These are phyloP conservation scores for Lota lota DNA, from an alignment of 2,113 vertebrate species.

Conservation along the genomic window DNA sequence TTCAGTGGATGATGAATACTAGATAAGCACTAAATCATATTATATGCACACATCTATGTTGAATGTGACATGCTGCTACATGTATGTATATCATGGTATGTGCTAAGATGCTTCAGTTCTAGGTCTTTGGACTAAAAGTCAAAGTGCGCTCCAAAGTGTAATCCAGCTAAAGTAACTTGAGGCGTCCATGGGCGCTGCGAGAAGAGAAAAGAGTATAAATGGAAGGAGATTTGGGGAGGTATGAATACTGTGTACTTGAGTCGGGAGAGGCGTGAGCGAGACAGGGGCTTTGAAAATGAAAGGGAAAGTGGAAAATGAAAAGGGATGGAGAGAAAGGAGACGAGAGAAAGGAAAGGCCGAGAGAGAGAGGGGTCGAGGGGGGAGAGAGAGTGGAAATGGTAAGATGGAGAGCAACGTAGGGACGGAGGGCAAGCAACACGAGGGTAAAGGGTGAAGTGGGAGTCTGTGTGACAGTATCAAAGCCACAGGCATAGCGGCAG, in stretches of 20 bases:
- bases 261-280: slow-evolving; percentile 24
- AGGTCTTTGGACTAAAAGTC: too few species aligned
- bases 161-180: too few species aligned
- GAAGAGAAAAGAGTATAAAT: slow-evolving; percentile 17
- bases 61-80: too few species aligned
- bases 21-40: too few species aligned
- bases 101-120: too few species aligned
- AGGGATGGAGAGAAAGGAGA: neutral
- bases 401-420: neutral
- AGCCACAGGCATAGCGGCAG: slow-evolving; percentile 58
- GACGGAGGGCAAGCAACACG: slow-evolving; percentile 19
- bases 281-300: slow-evolving; percentile 43
- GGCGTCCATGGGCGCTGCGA: neutral
- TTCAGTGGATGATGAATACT: too few species aligned
- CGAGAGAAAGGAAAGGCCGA: slow-evolving; percentile 19
- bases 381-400: neutral
- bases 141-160: too few species aligned
- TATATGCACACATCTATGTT: too few species aligned
- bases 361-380: slow-evolving; percentile 19
- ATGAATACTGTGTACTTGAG: too few species aligned
- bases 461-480: slow-evolving; percentile 66
- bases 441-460: slow-evolving; percentile 62
- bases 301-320: slow-evolving; percentile 33
- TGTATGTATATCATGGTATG: too few species aligned
- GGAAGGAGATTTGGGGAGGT: too few species aligned